These are phyloP conservation scores for Brachymystax lenok DNA, from an alignment of 2,797 vertebrate species.

Conservation along the genomic window DNA sequence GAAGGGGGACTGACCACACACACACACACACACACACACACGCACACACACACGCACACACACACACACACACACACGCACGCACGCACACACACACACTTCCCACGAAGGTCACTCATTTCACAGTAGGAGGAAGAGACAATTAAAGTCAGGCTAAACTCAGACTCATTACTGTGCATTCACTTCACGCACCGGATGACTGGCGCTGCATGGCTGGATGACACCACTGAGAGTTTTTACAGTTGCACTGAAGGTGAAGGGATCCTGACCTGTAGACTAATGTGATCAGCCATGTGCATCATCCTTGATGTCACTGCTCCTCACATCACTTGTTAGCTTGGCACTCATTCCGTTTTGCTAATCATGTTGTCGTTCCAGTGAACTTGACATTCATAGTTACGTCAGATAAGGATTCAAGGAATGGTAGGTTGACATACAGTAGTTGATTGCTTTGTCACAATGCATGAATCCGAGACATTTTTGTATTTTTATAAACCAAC, in stretches of 20 bases:
- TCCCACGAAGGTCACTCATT: background rate
- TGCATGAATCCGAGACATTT: background rate
- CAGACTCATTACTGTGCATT: slow-evolving; percentile 1
- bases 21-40: background rate
- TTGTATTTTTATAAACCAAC: no score
- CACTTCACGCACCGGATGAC: background rate
- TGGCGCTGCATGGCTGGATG: background rate
- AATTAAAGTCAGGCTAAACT: background rate
- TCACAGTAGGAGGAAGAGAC: background rate
- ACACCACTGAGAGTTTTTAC: background rate
- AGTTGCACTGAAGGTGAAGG: background rate
- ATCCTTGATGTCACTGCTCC: background rate
- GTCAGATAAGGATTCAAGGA: background rate
- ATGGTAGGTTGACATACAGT: background rate
- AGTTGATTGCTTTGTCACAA: background rate
- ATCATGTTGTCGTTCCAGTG: background rate
- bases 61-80: background rate
- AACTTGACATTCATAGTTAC: background rate
- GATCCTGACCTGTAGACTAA: background rate
- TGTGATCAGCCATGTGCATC: background rate
- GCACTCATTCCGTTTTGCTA: background rate
- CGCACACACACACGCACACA: background rate
- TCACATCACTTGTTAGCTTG: background rate
- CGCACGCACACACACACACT: background rate
- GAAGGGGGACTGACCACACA: background rate